These are phyloP conservation scores for Ophiodon elongatus DNA, from an alignment of 2,113 vertebrate species.

Conservation along the genomic window DNA sequence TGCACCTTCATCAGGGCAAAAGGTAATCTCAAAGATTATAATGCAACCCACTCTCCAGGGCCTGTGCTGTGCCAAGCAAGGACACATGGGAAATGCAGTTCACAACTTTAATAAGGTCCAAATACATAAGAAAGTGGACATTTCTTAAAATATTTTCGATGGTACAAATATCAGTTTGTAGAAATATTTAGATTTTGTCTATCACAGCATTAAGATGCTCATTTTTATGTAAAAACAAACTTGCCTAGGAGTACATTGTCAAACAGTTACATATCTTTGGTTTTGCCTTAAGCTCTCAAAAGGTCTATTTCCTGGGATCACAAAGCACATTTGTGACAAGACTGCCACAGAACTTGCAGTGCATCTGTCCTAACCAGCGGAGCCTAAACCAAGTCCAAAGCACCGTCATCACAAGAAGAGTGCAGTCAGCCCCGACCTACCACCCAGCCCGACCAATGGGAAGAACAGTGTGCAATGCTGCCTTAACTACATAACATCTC, in stretches of 20 bases:
- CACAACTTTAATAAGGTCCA: too few species aligned
- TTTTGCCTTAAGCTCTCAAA: constrained; percentile 2
- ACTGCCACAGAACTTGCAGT: neutral
- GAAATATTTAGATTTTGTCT: neutral
- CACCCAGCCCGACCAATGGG: neutral
- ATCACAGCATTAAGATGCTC: neutral
- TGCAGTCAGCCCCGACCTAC: constrained; percentile 17
- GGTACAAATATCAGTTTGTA: neutral
- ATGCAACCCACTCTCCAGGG: neutral
- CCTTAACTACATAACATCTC: constrained; percentile 51
- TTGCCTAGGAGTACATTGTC: neutral
- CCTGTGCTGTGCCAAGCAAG: neutral
- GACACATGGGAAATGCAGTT: too few species aligned
- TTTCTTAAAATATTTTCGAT: neutral
- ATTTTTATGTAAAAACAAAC: neutral
- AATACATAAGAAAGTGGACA: neutral
- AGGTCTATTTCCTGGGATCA: constrained; percentile 20
- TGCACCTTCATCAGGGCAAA: too few species aligned
- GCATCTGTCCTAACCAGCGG: neutral
- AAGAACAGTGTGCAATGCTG: constrained; percentile 15
- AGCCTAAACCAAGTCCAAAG: constrained; percentile 19
- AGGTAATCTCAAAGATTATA: too few species aligned
- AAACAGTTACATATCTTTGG: neutral
- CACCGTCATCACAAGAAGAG: neutral
- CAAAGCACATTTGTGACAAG: constrained; percentile 24